phyloP scores from a whole-genome alignment of 2,797 vertebrate species.

The Netta rufina region DNA sequence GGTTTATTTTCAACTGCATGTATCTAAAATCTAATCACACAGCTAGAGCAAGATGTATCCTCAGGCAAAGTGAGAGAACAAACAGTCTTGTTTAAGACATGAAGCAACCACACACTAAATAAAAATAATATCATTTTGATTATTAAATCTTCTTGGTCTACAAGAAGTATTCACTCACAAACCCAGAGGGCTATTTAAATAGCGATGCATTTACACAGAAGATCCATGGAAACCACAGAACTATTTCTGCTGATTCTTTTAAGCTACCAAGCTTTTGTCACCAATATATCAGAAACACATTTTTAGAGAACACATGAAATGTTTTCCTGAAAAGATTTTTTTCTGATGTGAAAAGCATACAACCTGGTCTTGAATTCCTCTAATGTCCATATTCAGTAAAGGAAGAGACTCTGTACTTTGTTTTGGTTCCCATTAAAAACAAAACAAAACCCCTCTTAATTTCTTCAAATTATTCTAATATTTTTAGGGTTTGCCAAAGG shows the following conservation, averaged over 20 bases:
- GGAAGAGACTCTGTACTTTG: neutral
- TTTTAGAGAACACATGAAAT: slow-evolving; percentile 22
- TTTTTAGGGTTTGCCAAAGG: neutral
- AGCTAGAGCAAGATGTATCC: slow-evolving; percentile 30
- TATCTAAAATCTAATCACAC: slow-evolving; percentile 61
- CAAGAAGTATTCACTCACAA: slow-evolving; percentile 1
- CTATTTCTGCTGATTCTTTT: neutral
- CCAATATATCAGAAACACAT: neutral
- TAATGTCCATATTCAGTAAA: neutral
- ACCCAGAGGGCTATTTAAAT: slow-evolving; percentile 54
- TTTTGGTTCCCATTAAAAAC: neutral
- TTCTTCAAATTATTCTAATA: neutral
- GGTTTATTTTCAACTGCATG: slow-evolving; percentile 54
- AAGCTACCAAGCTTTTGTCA: slow-evolving; percentile 13
- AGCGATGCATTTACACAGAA: neutral
- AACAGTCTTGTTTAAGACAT: slow-evolving; percentile 49
- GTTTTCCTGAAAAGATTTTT: slow-evolving; percentile 1
- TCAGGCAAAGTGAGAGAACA: slow-evolving; percentile 49
- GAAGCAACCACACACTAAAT: slow-evolving; percentile 54
- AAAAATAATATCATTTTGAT: slow-evolving; percentile 61
- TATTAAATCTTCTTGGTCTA: slow-evolving; percentile 53
- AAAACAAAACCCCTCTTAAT: neutral
- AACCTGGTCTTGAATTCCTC: neutral
- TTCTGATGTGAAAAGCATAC: slow-evolving; percentile 1
- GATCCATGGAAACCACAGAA: slow-evolving; percentile 30